Evolutionary conservation across 2,888 invertebrate genomes (phyloP), one percentile per base, ranked within the genome.

Genomic region (Cephus rjabovi): DNA sequence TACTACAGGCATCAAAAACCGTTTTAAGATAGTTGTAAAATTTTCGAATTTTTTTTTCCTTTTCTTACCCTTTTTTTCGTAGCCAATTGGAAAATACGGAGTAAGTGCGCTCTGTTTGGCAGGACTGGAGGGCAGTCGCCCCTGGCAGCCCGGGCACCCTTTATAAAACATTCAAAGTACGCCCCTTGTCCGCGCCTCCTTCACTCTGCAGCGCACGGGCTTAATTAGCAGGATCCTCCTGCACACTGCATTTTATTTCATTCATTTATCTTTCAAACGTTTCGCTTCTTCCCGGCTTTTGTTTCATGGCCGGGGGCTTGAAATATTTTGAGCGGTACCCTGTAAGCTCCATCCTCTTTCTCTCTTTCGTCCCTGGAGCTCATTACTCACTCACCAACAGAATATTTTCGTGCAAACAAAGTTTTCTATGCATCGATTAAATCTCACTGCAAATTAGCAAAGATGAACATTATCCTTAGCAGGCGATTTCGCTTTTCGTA

Each of bases 141-240:
- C 12, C 71, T 71, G 33, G 71, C 31, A 70, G 70, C 11, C 33
- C 71, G 77, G 75, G 76, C 79, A 81, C 81, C 81, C 81, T 85
- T 87, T 81, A 86, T 89, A 81, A 89, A 89, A 87, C 81, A 88
- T 89, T 88, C 84, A 87, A 80, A 80, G 80, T 81, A 80, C 75
- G 81, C 80, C 82, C 81, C 81, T 79, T 80, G 81, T 78, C 80
- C 74, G 78, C 75, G 40, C 34, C 76, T 80, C 80, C 78, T 79
- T 79, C 81, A 82, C 80, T 75, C 81, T 83, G 79, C 82, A 82
- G 82, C 81, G 79, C 81, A 81, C 83, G 78, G 82, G 85, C 87
- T 89, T 89, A 89, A 90, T 90, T 90, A 89, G 85, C 79, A 82
- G 83, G 77, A 82, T 82, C 81, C 56, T 82, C 83, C 77, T 79